These are phyloP conservation scores for Macropodus opercularis DNA, from an alignment of 2,797 vertebrate genomes.

Conservation along the genomic window DNA sequence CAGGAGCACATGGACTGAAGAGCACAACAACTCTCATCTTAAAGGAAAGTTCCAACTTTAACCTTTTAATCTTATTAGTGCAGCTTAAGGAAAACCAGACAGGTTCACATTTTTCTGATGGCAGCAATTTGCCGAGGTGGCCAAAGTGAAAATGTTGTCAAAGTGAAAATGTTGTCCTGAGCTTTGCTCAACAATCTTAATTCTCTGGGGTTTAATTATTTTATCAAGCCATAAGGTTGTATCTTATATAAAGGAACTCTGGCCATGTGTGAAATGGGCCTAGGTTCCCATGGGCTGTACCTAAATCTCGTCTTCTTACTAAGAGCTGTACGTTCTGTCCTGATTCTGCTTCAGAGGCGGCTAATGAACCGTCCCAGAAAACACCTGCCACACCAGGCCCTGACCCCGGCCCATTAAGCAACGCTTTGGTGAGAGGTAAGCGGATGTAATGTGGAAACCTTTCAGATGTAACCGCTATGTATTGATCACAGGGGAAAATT, in stretches of 20 bases:
- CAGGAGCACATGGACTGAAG: background rate
- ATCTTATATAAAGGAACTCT: background rate
- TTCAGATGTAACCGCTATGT: background rate
- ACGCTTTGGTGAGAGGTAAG: too few relatives aligned
- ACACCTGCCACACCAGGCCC: background rate
- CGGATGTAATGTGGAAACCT: background rate
- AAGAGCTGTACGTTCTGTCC: background rate
- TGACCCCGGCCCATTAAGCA: background rate
- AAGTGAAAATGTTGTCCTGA: background rate
- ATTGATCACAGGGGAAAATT: too few relatives aligned
- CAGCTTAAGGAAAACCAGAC: conserved; percentile 32
- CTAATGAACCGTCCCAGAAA: background rate
- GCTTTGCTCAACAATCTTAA: background rate
- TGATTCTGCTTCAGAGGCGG: background rate
- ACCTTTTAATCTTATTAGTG: conserved; percentile 53
- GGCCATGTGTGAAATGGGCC: background rate
- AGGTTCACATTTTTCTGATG: conserved; percentile 38
- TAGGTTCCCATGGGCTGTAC: too few relatives aligned
- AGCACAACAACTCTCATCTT: conserved; percentile 9
- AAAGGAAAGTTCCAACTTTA: conserved; percentile 16
- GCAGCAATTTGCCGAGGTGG: background rate
- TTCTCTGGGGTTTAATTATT: background rate
- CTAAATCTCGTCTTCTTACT: background rate
- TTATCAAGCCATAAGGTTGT: background rate
- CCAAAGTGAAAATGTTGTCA: conserved; percentile 13